Evolutionary conservation across 1,140 invertebrate species (phyloP), one percentile per base, ranked within the genome.

Genomic region (Octopus sinensis): DNA sequence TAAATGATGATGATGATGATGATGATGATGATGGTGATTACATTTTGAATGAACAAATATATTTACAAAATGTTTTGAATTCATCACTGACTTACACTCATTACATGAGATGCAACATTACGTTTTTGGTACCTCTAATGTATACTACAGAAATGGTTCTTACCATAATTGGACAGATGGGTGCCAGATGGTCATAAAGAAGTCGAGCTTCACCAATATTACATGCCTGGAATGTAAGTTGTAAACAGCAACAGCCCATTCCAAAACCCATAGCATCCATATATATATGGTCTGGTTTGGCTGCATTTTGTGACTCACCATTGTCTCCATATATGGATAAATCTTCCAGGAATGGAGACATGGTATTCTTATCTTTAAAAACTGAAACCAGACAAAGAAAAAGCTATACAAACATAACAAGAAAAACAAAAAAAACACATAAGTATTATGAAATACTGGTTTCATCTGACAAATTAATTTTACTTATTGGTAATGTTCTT

Each of bases 181-280:
- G 97, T 6, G 97, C 95, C 7, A 99, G 92, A 89, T 99, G 98
- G 91, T 99, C 98, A 89, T 99, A 99, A 0, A 99, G 92, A 51
- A 95, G 95, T 83, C 96, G 92, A 6, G 98, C 98, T 93, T 99
- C 98, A 75, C 93, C 93, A 71, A 99, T 97, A 89, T 98, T 98
- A 90, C 97, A 98, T 0, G 98, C 97, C 92, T 98, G 96, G 87
- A 93, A 93, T 30, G 92, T 93, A 78, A 93, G 90, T 91, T 99
- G 98, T 10, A 99, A 97, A 90, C 98, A 99, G 88, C 96, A 98
- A 89, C 96, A 98, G 54, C 98, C 98, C 98, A 99, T 99, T 71
- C 98, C 98, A 91, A 99, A 99, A 54, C 97, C 98, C 97, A 99
- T 99, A 1, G 97, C 96, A 91, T 99, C 98, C 94, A 99, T 95